A percentile compares a stretch with the other conserved stretches of the same genome.
These are phyloP conservation scores for Nipponia nippon DNA, from an alignment of 2,113 vertebrate genomes.

Conservation along the genomic window DNA sequence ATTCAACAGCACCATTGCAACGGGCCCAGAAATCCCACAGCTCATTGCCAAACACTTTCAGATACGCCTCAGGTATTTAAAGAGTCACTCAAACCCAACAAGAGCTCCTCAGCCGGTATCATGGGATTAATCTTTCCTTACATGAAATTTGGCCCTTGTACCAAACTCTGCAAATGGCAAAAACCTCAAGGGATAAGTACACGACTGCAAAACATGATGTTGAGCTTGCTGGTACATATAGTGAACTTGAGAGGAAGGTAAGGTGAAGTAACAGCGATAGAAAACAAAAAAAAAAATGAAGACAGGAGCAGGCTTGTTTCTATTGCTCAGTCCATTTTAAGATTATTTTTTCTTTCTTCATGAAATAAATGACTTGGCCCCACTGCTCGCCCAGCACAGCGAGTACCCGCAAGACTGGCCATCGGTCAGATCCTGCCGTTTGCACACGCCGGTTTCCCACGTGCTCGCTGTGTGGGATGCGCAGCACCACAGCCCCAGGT, in stretches of 20 bases:
- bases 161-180: not conserved
- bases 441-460: rapidly evolving
- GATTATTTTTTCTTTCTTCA: not conserved
- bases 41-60: not conserved
- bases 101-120: not conserved
- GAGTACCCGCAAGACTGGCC: not conserved
- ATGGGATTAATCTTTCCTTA: not conserved
- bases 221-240: not conserved
- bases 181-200: not conserved
- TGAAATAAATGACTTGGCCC: not conserved
- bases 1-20: not conserved
- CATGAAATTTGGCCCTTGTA: not conserved
- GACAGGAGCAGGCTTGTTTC: not conserved
- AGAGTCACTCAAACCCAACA: not conserved
- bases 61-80: not conserved
- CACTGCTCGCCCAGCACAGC: not conserved
- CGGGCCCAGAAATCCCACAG: not conserved
- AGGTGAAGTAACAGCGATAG: not conserved
- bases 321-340: not conserved
- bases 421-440: rapidly evolving
- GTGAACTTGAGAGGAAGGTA: not conserved
- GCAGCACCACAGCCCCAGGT: not conserved
- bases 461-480: rapidly evolving
- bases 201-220: not conserved
- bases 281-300: not conserved